These are phyloP conservation scores for Sitobion miscanthi DNA, from an alignment of 1,140 invertebrate genomes.

Conservation along the genomic window DNA sequence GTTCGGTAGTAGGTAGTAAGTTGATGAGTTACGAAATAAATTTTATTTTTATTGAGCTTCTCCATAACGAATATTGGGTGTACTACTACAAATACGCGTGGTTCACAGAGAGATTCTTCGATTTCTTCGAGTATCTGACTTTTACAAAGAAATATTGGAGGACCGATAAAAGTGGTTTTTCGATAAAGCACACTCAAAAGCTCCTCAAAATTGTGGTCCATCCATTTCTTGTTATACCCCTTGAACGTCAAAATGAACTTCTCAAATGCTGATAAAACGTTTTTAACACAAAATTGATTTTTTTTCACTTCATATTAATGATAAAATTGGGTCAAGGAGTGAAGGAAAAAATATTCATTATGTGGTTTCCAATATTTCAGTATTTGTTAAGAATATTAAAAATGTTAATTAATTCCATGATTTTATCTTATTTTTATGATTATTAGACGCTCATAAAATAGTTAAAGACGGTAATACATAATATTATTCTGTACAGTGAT, in stretches of 20 bases:
- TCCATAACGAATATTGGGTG: neutral
- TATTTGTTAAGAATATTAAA: neutral
- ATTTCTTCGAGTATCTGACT: neutral
- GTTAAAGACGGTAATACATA: neutral
- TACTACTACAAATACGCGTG: neutral
- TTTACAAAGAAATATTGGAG: conserved; percentile 26
- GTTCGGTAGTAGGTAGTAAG: neutral
- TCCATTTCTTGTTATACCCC: neutral
- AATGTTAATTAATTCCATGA: neutral
- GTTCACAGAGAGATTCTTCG: neutral
- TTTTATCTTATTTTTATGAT: neutral
- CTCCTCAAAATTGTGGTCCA: neutral
- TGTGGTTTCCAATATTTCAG: neutral
- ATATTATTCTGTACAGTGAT: neutral
- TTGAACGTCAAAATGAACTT: conserved; percentile 41
- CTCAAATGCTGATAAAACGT: conserved; percentile 39
- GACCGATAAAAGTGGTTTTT: conserved; percentile 24
- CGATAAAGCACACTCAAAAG: conserved; percentile 30
- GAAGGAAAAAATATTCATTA: neutral
- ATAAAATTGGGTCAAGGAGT: conserved; percentile 6
- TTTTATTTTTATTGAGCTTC: neutral
- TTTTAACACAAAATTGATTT: conserved; percentile 32
- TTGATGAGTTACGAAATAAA: neutral
- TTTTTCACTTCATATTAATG: neutral
- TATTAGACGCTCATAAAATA: neutral